Percentiles rank a stretch among this genome's conserved stretches.
Evolutionary conservation across 2,113 vertebrate species (phyloP).

Genomic region (Aptenodytes patagonicus): DNA sequence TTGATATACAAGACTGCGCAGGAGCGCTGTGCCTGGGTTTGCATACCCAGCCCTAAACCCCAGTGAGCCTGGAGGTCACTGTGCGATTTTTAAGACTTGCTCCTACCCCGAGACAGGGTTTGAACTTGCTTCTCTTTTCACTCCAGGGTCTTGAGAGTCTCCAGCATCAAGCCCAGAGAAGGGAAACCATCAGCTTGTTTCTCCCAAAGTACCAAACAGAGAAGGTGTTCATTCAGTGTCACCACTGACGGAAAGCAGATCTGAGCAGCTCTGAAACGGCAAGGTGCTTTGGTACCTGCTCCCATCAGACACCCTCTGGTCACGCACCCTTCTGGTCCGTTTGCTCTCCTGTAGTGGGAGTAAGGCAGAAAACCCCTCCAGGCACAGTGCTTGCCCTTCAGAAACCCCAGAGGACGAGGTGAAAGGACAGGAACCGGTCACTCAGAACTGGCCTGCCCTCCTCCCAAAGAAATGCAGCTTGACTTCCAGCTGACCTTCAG

Average conservation of each 20-base stretch:
- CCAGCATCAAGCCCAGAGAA: background rate
- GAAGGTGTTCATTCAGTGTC: background rate
- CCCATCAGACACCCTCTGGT: background rate
- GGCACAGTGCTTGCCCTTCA: background rate
- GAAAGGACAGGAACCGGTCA: background rate
- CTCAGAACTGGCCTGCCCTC: background rate
- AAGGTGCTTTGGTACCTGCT: background rate
- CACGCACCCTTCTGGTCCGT: accelerated
- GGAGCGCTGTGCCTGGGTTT: background rate
- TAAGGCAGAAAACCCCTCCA: background rate
- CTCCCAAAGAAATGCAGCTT: slow-evolving; percentile 19
- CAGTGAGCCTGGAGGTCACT: background rate
- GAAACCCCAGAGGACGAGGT: background rate
- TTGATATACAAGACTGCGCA: background rate
- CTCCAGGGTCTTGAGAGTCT: background rate
- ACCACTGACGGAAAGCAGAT: background rate
- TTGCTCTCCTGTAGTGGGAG: background rate
- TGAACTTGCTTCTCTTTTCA: background rate
- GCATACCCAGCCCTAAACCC: background rate
- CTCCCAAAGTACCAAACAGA: background rate
- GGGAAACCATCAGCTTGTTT: background rate
- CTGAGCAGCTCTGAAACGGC: background rate
- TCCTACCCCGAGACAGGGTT: background rate
- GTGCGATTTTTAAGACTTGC: background rate
- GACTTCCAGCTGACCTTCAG: slow-evolving; percentile 62